Evolutionary conservation across 1,140 invertebrate species (phyloP).

Genomic region (Araneus ventricosus): DNA sequence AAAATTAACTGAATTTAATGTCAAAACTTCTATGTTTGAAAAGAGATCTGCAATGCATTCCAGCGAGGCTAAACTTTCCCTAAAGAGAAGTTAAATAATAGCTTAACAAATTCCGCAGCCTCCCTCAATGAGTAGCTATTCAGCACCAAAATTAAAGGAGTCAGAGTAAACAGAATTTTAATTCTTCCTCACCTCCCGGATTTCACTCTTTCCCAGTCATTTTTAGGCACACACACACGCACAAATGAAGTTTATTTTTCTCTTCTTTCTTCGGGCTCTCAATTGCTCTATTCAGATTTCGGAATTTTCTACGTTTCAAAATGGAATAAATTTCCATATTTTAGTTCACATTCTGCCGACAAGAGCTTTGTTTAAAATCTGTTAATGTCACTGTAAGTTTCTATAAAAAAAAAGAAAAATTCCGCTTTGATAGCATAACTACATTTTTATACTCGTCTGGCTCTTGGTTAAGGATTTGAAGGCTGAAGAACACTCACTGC

Average conservation of each 20-base stretch:
- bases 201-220: not conserved
- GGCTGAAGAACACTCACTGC: too few relatives aligned
- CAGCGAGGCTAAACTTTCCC: not conserved
- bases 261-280: not conserved
- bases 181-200: not conserved
- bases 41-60: not conserved
- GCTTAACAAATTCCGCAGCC: constrained; percentile 29
- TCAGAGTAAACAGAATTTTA: constrained; percentile 22
- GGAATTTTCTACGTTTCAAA: constrained; percentile 48
- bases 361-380: constrained; percentile 28
- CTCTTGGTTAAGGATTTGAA: not conserved
- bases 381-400: constrained; percentile 21
- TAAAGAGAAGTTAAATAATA: constrained; percentile 36
- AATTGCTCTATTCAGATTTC: constrained; percentile 42
- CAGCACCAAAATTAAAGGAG: constrained; percentile 34
- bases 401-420: not conserved
- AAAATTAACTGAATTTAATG: not conserved
- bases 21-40: not conserved
- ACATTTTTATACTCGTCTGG: not conserved
- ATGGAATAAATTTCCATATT: constrained; percentile 51
- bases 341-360: not conserved
- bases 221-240: too few relatives aligned
- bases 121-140: not conserved
- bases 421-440: not conserved
- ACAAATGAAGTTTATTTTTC: not conserved